These are phyloP conservation scores for Cheilosia soror DNA, from an alignment of 2,888 invertebrate genomes.

Conservation along the genomic window DNA sequence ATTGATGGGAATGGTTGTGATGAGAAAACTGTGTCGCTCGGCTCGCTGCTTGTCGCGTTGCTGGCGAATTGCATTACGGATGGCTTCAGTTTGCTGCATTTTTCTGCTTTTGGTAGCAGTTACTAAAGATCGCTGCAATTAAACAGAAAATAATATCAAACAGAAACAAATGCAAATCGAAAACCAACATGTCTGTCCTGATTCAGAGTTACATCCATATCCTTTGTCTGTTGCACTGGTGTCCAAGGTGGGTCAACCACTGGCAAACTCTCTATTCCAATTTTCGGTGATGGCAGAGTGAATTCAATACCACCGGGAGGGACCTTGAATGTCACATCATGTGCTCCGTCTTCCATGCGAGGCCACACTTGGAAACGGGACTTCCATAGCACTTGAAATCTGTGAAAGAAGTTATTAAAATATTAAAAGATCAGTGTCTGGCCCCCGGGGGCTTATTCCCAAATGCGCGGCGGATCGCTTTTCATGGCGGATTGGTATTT, in stretches of 20 bases:
- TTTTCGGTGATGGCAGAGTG: constrained; percentile 98
- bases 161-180: not conserved
- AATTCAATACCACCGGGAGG: constrained; percentile 99
- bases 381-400: constrained; percentile 98
- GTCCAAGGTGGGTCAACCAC: constrained; percentile 99
- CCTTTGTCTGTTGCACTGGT: constrained; percentile 98
- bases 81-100: constrained; percentile 99
- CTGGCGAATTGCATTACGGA: constrained; percentile 96
- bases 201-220: constrained; percentile 99
- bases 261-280: constrained; percentile 96
- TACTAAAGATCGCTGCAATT: constrained; percentile 92
- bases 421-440: no score
- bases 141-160: not conserved
- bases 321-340: constrained; percentile 95
- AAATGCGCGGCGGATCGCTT: no score
- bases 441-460: no score
- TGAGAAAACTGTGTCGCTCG: constrained; percentile 97
- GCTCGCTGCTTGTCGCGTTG: constrained; percentile 97
- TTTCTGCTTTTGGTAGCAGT: constrained; percentile 99
- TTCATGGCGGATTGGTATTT: no score
- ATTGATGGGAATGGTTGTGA: constrained; percentile 97
- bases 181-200: constrained; percentile 96
- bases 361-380: constrained; percentile 99
- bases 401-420: constrained; percentile 76
- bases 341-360: constrained; percentile 99